A percentile compares a stretch with the other conserved stretches of the same genome.
These are phyloP conservation scores for Shargacucullia verbasci DNA, from an alignment of 2,888 invertebrate species.

Conservation along the genomic window DNA sequence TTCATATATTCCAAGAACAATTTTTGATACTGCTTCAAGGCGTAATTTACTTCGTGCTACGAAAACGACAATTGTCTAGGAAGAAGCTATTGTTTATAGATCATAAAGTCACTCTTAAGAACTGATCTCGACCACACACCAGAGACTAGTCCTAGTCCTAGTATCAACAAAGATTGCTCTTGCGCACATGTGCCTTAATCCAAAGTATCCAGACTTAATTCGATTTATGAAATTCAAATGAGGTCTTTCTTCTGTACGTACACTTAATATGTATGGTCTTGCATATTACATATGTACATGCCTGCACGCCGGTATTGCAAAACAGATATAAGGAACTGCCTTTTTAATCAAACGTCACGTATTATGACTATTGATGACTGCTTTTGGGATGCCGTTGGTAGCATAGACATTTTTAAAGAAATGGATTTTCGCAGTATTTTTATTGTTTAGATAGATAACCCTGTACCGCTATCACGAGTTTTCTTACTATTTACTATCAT, in stretches of 20 bases:
- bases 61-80: no score
- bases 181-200: conserved; percentile 14
- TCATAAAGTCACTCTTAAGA: no score
- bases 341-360: conserved; percentile 10
- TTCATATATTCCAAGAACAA: no score
- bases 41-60: no score
- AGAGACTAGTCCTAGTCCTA: neutral
- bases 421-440: no score
- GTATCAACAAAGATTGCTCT: conserved; percentile 1
- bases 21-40: no score
- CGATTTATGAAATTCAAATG: conserved; percentile 36
- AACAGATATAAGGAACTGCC: conserved; percentile 25
- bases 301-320: conserved; percentile 22
- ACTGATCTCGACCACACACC: conserved; percentile 11
- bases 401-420: no score
- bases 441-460: no score
- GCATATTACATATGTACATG: conserved; percentile 37
- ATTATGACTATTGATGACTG: conserved; percentile 2
- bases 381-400: conserved; percentile 19
- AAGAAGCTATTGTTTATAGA: no score
- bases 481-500: no score
- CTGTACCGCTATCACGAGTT: no score
- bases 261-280: conserved; percentile 31
- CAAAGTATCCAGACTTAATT: conserved; percentile 22
- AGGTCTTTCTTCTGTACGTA: conserved; percentile 20